Base-by-base conservation (phyloP, 2,797 vertebrate genomes). In the Anguilla marmorata region DNA sequence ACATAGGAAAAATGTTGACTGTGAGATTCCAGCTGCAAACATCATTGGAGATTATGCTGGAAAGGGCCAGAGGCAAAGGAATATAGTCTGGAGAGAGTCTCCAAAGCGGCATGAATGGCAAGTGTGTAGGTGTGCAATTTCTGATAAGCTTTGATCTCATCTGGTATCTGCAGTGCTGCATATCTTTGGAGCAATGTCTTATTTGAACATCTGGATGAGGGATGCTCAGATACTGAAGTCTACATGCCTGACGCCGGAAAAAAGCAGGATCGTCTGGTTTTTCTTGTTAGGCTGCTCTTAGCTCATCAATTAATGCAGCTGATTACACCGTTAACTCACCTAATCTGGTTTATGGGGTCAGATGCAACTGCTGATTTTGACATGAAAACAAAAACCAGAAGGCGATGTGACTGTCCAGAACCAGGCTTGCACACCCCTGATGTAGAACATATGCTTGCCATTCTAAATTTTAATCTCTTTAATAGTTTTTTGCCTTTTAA, bases 1-100 rank as follows among this genome's bases (percentile, higher is more conserved):
- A 33, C 69, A 30, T 30, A 19, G 30, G 27, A 69, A 74, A 74
- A 74, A 74, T 74, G 30, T 74, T 74, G 69, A 74, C 27, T 74
- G 30, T 74, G 69, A 74, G 30, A 74, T 74, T 74, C 69, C 69
- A 74, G 30, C 69, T 74, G 69, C 69, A 74, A 16, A 74, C 12
- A 12, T 16, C 69, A 74, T 37, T 33, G 27, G 9, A 30, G 9
- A 74, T 11, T 16, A 74, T 74, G 12, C 27, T 14, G 69, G 69
- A 37, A 37, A 9, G 27, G 69, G 69, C 27, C 30, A 74, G 30
- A 74, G 69, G 69, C 69, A 14, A 37, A 33, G 69, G 24, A 14
- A 74, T 74, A 74, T 30, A 74, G 30, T 74, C 27, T 74, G 27
- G 3, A 74, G 69, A 74, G 69, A 37, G 30, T 30, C 11, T 74